Conservation (phyloP, 2,888 invertebrate genomes). For the Dastarcus helophoroides region DNA sequence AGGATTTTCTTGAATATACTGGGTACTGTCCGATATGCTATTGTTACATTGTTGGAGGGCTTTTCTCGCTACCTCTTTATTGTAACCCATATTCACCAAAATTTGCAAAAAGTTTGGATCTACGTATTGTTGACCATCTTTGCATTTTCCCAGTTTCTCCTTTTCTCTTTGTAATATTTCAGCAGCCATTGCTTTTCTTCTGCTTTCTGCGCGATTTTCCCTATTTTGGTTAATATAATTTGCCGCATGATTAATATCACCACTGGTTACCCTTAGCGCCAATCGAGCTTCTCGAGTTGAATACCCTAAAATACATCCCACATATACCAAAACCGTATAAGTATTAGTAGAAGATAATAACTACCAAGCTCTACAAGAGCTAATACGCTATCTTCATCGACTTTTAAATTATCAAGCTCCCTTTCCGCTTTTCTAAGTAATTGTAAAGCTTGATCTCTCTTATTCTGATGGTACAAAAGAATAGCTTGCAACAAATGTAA, state of each 20-base stretch:
- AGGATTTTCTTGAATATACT: conserved; percentile 50
- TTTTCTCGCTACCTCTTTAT: conserved; percentile 42
- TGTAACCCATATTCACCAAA: conserved; percentile 59
- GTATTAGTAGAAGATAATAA: neutral
- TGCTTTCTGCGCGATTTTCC: conserved; percentile 39
- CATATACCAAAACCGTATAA: neutral
- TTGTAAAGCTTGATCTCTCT: conserved; percentile 47
- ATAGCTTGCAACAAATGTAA: conserved; percentile 72
- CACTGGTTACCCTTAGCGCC: conserved; percentile 50
- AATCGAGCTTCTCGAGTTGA: conserved; percentile 55
- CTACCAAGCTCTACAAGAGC: conserved; percentile 48
- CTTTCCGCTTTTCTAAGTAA: conserved; percentile 50
- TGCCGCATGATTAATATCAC: conserved; percentile 50
- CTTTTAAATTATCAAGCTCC: conserved; percentile 52
- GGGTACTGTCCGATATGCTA: conserved; percentile 53
- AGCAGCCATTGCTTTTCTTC: conserved; percentile 42
- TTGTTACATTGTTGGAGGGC: conserved; percentile 60
- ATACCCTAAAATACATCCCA: conserved; percentile 43
- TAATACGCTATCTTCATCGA: conserved; percentile 44
- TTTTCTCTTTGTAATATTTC: conserved; percentile 39
- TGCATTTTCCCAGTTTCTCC: conserved; percentile 46
- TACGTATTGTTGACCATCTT: conserved; percentile 45
- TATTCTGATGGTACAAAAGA: conserved; percentile 66
- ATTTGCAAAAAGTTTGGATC: conserved; percentile 41
- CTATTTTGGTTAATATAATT: conserved; percentile 49